Evolutionary conservation across 1,140 invertebrate genomes (phyloP).

Genomic region (Drosophila pandora): DNA sequence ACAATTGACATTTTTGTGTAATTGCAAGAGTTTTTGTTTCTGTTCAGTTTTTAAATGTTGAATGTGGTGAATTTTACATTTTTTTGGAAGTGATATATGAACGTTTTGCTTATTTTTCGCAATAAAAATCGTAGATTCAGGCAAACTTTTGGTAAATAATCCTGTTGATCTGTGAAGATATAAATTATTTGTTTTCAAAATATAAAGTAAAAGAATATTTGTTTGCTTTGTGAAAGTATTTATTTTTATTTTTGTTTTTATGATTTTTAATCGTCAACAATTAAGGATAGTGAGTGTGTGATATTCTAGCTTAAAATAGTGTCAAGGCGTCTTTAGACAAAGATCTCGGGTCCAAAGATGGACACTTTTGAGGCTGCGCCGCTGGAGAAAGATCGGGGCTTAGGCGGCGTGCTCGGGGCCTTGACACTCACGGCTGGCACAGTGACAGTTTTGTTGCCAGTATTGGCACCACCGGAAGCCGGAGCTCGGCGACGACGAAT

Average conservation of each 20-base stretch:
- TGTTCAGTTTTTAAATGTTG: constrained; percentile 3
- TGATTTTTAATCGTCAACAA: constrained; percentile 79
- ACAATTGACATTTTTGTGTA: constrained; percentile 72
- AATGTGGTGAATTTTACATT: background rate
- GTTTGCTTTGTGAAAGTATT: background rate
- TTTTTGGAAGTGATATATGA: background rate
- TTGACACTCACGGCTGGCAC: constrained; percentile 11
- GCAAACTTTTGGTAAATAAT: too few species aligned
- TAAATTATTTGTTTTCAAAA: background rate
- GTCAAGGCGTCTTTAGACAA: constrained; percentile 35
- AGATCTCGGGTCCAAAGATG: constrained; percentile 64
- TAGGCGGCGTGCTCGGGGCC: constrained; percentile 59
- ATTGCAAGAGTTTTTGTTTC: constrained; percentile 47
- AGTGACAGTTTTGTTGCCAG: background rate
- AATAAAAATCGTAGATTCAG: too few species aligned
- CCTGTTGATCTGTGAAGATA: too few species aligned
- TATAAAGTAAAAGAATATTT: background rate
- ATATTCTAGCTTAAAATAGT: constrained; percentile 14
- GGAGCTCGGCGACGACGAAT: constrained; percentile 31
- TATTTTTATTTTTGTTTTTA: constrained; percentile 13
- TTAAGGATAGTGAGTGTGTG: constrained; percentile 42
- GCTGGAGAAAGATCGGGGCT: constrained; percentile 23
- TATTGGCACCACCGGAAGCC: background rate
- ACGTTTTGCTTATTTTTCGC: background rate
- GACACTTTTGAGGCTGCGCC: constrained; percentile 18